phyloP scores from a whole-genome alignment of 2,113 vertebrate genomes.

The rabbit (Oryctolagus cuniculus) region mOryCun1.1 NC_091439.1:76226001-76226500 shows the following conservation, averaged over 20 bases:
- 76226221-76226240: background rate
- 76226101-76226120: background rate
- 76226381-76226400: background rate
- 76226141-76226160: background rate
- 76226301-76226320: background rate
- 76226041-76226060: background rate
- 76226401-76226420: constrained; percentile 10
- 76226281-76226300: background rate
- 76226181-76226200: background rate
- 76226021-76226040: background rate
- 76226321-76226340: background rate
- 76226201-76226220: background rate
- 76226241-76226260: background rate
- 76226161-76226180: background rate
- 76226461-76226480: background rate
- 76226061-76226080: background rate
- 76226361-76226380: background rate
- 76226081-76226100: background rate
- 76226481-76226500: background rate
- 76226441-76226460: background rate
- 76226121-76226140: background rate
- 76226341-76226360: background rate
- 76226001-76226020: background rate
- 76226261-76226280: background rate
- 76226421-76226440: background rate